Conservation (phyloP, 1,140 invertebrate genomes). For the Cardiocondyla obscurior region DNA sequence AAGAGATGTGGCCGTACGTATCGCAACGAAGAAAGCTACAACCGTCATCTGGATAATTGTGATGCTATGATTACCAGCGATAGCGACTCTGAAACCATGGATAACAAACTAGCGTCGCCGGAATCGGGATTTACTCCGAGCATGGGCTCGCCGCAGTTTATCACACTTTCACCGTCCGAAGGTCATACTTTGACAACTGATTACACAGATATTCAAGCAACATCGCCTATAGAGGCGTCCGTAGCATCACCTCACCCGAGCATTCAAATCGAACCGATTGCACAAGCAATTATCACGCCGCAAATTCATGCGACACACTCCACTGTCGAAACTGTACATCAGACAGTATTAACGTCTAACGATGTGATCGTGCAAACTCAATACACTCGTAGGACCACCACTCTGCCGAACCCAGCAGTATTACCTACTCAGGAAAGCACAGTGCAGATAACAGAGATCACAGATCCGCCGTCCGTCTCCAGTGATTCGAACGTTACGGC, state of each 20-base stretch:
- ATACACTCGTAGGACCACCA: constrained; percentile 81
- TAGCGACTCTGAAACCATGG: constrained; percentile 87
- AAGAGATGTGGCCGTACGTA: constrained; percentile 94
- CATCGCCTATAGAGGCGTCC: constrained; percentile 79
- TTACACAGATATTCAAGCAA: constrained; percentile 78
- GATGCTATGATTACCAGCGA: constrained; percentile 90
- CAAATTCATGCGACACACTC: constrained; percentile 79
- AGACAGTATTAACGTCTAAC: constrained; percentile 82
- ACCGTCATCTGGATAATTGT: constrained; percentile 92
- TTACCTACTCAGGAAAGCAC: constrained; percentile 78
- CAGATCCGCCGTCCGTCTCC: constrained; percentile 67
- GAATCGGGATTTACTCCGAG: constrained; percentile 76
- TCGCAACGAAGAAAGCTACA: constrained; percentile 93
- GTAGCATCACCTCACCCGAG: constrained; percentile 78
- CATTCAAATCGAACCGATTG: constrained; percentile 80
- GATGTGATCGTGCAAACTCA: constrained; percentile 82
- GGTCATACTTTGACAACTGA: constrained; percentile 77
- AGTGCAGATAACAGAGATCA: constrained; percentile 80
- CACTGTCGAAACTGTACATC: constrained; percentile 81
- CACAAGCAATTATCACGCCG: constrained; percentile 79
- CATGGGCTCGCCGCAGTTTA: constrained; percentile 76
- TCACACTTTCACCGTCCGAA: constrained; percentile 79
- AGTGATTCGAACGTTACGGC: constrained; percentile 60
- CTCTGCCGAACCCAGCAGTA: constrained; percentile 79
- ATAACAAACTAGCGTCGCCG: constrained; percentile 78